phyloP scores from a whole-genome alignment of 2,888 invertebrate species.

The Nasonovia ribisnigri region DNA sequence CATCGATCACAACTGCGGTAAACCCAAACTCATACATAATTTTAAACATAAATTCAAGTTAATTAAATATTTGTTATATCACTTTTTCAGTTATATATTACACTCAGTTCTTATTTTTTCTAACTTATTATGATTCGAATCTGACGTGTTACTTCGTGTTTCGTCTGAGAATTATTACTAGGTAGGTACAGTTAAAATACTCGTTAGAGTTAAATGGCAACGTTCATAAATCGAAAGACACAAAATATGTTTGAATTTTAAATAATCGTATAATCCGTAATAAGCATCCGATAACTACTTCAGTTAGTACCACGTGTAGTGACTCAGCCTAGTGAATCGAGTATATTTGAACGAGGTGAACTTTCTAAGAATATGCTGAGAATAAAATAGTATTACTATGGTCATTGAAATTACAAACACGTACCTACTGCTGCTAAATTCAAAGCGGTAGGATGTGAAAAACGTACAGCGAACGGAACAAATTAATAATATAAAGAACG shows the following conservation, averaged over 20 bases:
- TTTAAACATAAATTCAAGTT: neutral
- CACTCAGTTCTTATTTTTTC: neutral
- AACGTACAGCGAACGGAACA: neutral
- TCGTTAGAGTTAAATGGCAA: neutral
- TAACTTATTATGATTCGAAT: neutral
- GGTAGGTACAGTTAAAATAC: neutral
- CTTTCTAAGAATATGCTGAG: neutral
- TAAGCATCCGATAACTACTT: neutral
- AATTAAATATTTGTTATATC: neutral
- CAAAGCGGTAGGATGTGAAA: neutral
- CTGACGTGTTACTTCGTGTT: neutral
- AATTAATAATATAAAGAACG: conserved; percentile 22
- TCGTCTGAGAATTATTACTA: neutral
- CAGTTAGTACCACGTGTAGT: neutral
- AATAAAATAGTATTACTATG: neutral
- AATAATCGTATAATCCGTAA: neutral
- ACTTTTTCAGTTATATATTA: neutral
- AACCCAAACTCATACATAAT: neutral
- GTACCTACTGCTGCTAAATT: neutral
- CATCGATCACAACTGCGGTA: neutral
- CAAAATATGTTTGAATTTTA: neutral
- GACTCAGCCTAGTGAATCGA: neutral
- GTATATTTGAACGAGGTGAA: neutral
- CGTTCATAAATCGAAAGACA: neutral
- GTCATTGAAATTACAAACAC: neutral